Evolutionary conservation across 2,888 invertebrate species (phyloP).

Genomic region (Mesorhabditis spiculigera): DNA sequence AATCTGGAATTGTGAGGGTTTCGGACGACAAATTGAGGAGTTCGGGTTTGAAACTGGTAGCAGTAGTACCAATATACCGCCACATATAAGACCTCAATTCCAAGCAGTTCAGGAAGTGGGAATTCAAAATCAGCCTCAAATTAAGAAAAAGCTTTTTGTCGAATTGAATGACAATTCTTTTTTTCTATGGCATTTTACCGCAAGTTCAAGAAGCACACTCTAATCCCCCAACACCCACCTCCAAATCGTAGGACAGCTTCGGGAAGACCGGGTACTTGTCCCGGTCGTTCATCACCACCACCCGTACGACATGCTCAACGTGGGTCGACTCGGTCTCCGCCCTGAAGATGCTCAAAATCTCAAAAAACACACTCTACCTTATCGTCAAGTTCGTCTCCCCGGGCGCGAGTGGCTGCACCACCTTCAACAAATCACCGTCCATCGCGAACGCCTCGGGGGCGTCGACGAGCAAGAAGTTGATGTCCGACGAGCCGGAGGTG

Average conservation of each 20-base stretch:
- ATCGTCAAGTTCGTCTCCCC: background rate
- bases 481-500: conserved; percentile 15
- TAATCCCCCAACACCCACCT: conserved; percentile 21
- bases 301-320: conserved; percentile 34
- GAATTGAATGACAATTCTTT: no score
- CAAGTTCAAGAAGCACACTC: background rate
- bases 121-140: background rate
- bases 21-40: background rate
- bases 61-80: no score
- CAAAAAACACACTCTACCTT: conserved; percentile 9
- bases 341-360: conserved; percentile 10
- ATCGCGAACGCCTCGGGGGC: conserved; percentile 30
- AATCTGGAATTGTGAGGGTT: conserved; percentile 16
- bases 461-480: conserved; percentile 31
- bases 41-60: no score
- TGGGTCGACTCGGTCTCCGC: conserved; percentile 27
- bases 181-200: no score
- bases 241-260: conserved; percentile 48
- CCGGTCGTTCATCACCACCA: conserved; percentile 52
- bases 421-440: conserved; percentile 34
- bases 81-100: background rate
- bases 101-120: background rate
- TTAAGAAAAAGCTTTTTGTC: no score
- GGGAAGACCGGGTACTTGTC: conserved; percentile 56
- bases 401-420: conserved; percentile 3